Percentiles rank a stretch among this genome's conserved stretches.
phyloP scores from a whole-genome alignment of 2,888 invertebrate species.

The Ptychoptera albimana region DNA sequence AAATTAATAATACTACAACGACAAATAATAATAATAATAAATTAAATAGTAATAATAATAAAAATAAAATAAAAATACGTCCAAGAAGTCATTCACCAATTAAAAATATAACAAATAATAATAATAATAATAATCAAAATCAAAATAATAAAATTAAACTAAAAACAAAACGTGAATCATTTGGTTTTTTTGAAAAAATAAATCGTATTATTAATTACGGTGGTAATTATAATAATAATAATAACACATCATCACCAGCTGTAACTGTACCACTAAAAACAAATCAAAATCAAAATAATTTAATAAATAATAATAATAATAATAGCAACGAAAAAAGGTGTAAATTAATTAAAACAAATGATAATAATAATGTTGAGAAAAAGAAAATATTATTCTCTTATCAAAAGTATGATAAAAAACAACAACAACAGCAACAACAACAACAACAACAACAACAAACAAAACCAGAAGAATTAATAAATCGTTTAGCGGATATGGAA shows the following conservation, averaged over 20 bases:
- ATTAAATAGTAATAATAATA: not conserved
- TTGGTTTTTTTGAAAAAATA: slow-evolving; percentile 9
- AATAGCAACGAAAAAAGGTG: not conserved
- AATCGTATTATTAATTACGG: slow-evolving; percentile 8
- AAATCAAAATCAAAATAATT: not conserved
- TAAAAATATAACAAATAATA: slow-evolving; percentile 4
- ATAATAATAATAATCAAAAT: not conserved
- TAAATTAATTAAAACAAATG: not conserved
- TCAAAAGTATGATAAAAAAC: not conserved
- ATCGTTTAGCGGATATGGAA: slow-evolving; percentile 1
- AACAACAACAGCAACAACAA: slow-evolving; percentile 1
- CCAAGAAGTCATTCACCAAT: slow-evolving; percentile 10
- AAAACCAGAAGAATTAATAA: not conserved
- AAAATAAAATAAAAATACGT: slow-evolving; percentile 4
- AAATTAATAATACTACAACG: not conserved
- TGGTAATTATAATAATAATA: not conserved
- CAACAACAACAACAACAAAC: slow-evolving; percentile 2
- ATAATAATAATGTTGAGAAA: not conserved
- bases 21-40: not conserved
- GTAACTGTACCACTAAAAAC: not conserved
- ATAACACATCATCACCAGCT: not conserved
- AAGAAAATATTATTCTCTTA: not conserved
- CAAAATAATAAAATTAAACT: not conserved
- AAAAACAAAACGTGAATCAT: slow-evolving; percentile 9
- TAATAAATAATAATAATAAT: not conserved